Conservation (phyloP, 2,113 vertebrate species). For the Cercocebus atys region DNA sequence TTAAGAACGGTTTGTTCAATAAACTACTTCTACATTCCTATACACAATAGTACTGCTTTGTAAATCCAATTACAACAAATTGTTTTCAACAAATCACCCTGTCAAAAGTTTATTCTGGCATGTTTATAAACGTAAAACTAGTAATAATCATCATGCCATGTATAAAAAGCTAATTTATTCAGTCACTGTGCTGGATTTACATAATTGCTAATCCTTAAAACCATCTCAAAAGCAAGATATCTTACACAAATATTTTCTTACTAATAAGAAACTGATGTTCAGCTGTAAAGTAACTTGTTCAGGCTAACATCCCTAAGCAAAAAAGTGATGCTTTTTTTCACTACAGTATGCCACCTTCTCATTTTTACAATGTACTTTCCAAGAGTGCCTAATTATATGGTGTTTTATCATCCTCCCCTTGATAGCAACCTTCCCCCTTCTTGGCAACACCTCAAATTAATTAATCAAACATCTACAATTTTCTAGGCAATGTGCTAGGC, state of each 20-base stretch:
- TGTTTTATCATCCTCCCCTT: background rate
- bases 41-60: background rate
- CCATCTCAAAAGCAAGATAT: background rate
- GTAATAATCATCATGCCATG: background rate
- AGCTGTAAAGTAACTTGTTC: background rate
- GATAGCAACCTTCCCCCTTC: background rate
- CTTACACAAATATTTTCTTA: background rate
- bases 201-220: background rate
- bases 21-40: background rate
- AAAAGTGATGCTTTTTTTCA: background rate
- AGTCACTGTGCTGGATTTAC: background rate
- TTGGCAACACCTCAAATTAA: background rate
- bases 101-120: slow-evolving; percentile 14
- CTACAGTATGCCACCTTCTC: background rate
- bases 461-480: background rate
- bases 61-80: slow-evolving; percentile 23
- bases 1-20: background rate
- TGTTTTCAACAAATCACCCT: slow-evolving; percentile 36
- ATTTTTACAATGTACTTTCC: background rate
- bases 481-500: background rate
- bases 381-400: too few species aligned
- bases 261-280: background rate
- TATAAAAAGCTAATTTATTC: background rate
- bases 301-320: background rate
- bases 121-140: background rate